Conservation (phyloP, 2,113 vertebrate species). For the Scytalopus superciliaris region DNA sequence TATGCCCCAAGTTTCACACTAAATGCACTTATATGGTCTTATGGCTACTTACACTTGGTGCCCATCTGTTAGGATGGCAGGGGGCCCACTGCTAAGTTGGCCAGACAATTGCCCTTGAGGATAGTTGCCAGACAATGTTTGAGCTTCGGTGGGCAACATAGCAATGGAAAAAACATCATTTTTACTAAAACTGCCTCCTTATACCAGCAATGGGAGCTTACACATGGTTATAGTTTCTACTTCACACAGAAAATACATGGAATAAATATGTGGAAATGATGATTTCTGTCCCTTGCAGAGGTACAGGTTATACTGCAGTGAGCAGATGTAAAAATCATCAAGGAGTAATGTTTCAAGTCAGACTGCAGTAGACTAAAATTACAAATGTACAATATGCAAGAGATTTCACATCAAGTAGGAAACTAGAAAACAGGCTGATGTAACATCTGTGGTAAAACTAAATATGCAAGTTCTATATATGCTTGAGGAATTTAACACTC, state of each 20-base stretch:
- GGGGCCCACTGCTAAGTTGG: constrained; percentile 47
- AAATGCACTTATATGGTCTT: constrained; percentile 66
- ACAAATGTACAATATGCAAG: background rate
- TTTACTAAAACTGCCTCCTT: background rate
- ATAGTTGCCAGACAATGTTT: constrained; percentile 43
- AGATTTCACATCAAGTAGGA: background rate
- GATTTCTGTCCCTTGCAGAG: background rate
- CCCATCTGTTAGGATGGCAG: constrained; percentile 72
- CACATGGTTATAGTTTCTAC: background rate
- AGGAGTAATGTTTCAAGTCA: background rate
- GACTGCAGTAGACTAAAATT: background rate
- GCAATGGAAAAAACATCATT: background rate
- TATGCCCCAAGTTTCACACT: constrained; percentile 64
- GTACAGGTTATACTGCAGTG: background rate
- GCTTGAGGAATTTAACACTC: background rate
- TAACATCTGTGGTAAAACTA: background rate
- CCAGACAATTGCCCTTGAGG: constrained; percentile 41
- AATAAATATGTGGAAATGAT: background rate
- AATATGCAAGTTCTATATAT: background rate
- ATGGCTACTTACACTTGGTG: constrained; percentile 65
- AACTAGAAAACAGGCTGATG: background rate
- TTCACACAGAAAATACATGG: background rate
- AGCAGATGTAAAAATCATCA: background rate
- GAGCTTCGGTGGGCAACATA: constrained; percentile 11
- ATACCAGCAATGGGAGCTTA: background rate